phyloP scores from a whole-genome alignment of 2,113 vertebrate species.

The Trogon surrucura region DNA sequence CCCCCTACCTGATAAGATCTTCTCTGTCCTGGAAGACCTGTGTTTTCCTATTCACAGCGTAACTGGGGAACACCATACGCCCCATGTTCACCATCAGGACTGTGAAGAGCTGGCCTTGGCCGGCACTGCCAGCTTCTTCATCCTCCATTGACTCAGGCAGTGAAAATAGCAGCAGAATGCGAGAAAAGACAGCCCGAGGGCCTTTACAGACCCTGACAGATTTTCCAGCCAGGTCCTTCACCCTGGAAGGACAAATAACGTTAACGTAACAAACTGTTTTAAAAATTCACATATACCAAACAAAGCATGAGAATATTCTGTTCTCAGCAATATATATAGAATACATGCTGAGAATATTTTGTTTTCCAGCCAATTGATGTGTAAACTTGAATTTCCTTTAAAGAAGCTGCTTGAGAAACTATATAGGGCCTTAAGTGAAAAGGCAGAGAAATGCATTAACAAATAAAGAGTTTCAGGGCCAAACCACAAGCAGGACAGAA shows the following conservation, averaged over 20 bases:
- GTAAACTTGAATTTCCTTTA: background rate
- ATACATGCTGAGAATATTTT: background rate
- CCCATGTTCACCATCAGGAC: conserved; percentile 90
- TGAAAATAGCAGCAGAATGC: conserved; percentile 89
- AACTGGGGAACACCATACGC: conserved; percentile 85
- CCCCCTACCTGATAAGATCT: conserved; percentile 87
- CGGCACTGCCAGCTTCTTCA: conserved; percentile 86
- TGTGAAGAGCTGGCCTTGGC: conserved; percentile 88
- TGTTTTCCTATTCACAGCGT: conserved; percentile 79
- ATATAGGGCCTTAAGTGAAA: background rate
- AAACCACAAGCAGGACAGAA: background rate
- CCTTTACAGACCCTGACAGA: conserved; percentile 80
- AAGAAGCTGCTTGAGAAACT: background rate
- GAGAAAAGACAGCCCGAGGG: conserved; percentile 87
- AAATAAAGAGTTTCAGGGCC: background rate
- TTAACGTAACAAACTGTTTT: fast-evolving
- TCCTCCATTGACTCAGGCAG: conserved; percentile 87
- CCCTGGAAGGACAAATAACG: conserved; percentile 73
- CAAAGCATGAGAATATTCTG: background rate
- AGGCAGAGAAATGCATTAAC: background rate
- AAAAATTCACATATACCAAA: background rate
- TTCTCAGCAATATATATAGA: too few relatives aligned
- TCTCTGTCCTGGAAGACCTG: conserved; percentile 89
- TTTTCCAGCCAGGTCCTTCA: conserved; percentile 82
- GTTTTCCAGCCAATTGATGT: background rate